Evolutionary conservation across 2,797 vertebrate species (phyloP), one percentile per base, ranked within the genome.

Genomic region (Hippoglossus hippoglossus): DNA sequence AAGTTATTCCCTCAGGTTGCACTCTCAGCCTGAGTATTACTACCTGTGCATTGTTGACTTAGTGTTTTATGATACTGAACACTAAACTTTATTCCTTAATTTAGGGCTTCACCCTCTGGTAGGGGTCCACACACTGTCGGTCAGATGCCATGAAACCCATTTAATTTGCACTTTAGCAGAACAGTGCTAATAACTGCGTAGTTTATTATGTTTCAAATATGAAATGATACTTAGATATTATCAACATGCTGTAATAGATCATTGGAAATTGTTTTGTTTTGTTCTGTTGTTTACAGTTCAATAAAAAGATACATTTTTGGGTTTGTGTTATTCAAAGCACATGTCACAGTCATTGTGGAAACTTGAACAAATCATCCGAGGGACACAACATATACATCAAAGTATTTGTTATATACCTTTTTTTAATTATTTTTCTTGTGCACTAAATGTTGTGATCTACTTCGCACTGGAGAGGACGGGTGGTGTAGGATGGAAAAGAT

Each of bases 241-340:
- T 44, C 13, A 3, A 31, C 31, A 34, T 34, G 31, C 2, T 34
- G 8, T 34, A 34, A 34, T 34, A 34, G 31, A 34, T 34, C 31
- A n/a, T n/a, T n/a, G n/a, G n/a, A n/a, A n/a, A n/a, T n/a, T 3
- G 2, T 19, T 31, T 53, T 75, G 6, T 69, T 67, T 53, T 67
- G 31, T 60, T 18, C 24, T 47, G 46, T 28, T 4, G 46, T 28
- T 4, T 50, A n/a, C 28, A 39, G 61, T 55, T 67, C 62, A 15
- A 53, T 1, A 26, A 19, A 24, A 36, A 36, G 18, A 41, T 13
- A 52, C 52, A 9, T 31, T 12, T 51, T 67, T 72, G 2, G 51
- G 8, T 65, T 34, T 59, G 52, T 52, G 18, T 67, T 60, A 49
- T 63, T 70, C 2, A 21, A 63, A 58, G 26, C 36, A 39, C 10